Percentiles rank a stretch among this genome's conserved stretches.
These are phyloP conservation scores for Orius insidiosus DNA, from an alignment of 1,140 invertebrate species.

Conservation along the genomic window DNA sequence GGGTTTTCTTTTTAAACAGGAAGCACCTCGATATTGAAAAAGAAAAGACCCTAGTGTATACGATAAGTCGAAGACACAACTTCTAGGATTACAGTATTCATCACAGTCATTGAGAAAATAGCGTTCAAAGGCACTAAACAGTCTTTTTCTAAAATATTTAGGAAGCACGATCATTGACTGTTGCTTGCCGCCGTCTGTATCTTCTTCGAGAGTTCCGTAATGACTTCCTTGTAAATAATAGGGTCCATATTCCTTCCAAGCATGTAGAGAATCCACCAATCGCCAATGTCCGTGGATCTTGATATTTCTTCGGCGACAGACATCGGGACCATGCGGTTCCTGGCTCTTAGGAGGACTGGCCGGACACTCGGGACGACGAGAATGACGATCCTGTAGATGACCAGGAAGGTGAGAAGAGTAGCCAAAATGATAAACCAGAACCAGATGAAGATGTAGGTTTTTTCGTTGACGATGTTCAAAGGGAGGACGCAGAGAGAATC, in stretches of 20 bases:
- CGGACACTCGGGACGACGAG: constrained; percentile 54
- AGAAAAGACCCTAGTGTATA: too few relatives aligned
- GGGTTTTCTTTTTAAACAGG: too few relatives aligned
- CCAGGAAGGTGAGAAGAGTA: constrained; percentile 43
- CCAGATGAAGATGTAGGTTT: constrained; percentile 82
- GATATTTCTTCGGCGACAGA: constrained; percentile 57
- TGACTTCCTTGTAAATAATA: too few relatives aligned
- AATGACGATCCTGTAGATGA: constrained; percentile 55
- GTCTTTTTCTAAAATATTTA: not conserved
- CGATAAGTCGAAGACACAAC: too few relatives aligned
- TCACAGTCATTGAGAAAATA: constrained; percentile 7
- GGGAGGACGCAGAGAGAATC: constrained; percentile 79
- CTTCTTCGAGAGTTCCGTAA: constrained; percentile 56
- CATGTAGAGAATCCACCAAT: constrained; percentile 86
- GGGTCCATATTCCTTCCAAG: too few relatives aligned
- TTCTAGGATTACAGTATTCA: not conserved
- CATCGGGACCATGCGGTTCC: constrained; percentile 46
- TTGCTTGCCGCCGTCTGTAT: constrained; percentile 35
- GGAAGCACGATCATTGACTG: constrained; percentile 13
- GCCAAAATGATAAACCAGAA: constrained; percentile 69
- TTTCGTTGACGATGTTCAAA: constrained; percentile 85
- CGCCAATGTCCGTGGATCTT: constrained; percentile 58
- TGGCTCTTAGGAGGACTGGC: constrained; percentile 52
- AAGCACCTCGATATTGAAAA: too few relatives aligned
- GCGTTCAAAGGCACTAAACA: constrained; percentile 8